Percentiles rank a stretch among this genome's conserved stretches.
Evolutionary conservation across 2,888 invertebrate genomes (phyloP).

Genomic region (Acleris laterana): DNA sequence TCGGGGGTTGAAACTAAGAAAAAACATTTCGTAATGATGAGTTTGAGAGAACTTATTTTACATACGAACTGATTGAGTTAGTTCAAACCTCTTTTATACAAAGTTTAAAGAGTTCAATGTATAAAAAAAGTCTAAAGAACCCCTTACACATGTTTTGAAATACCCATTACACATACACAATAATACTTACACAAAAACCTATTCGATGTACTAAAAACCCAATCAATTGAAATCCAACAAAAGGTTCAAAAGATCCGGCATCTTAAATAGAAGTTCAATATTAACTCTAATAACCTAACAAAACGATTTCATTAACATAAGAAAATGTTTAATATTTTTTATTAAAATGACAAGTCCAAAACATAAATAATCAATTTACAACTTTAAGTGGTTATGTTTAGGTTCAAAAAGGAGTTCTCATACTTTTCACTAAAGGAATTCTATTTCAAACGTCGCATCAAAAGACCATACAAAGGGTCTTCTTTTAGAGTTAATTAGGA

Average conservation of each 20-base stretch:
- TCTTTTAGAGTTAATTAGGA: conserved; percentile 37
- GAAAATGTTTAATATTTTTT: conserved; percentile 49
- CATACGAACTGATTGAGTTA: no score
- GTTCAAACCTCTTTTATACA: not conserved
- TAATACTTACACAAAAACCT: conserved; percentile 8
- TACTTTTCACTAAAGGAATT: conserved; percentile 1
- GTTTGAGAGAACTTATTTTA: no score
- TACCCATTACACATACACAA: conserved; percentile 4
- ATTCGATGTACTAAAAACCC: conserved; percentile 11
- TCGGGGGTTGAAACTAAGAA: no score
- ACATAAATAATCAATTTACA: conserved; percentile 40
- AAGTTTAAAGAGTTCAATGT: not conserved
- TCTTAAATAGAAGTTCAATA: conserved; percentile 14
- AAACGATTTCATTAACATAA: conserved; percentile 53
- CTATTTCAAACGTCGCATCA: not conserved
- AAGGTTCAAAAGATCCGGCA: no score
- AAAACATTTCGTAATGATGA: no score
- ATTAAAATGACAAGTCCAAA: conserved; percentile 12
- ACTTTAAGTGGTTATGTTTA: not conserved
- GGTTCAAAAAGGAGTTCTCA: not conserved
- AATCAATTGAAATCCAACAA: conserved; percentile 1
- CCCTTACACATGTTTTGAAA: not conserved
- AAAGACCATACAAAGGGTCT: conserved; percentile 1
- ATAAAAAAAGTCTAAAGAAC: not conserved
- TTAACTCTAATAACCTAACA: conserved; percentile 49